A percentile compares a stretch with the other conserved stretches of the same genome.
Evolutionary conservation across 2,113 vertebrate genomes (phyloP).

Genomic region (Eurypyga helias): DNA sequence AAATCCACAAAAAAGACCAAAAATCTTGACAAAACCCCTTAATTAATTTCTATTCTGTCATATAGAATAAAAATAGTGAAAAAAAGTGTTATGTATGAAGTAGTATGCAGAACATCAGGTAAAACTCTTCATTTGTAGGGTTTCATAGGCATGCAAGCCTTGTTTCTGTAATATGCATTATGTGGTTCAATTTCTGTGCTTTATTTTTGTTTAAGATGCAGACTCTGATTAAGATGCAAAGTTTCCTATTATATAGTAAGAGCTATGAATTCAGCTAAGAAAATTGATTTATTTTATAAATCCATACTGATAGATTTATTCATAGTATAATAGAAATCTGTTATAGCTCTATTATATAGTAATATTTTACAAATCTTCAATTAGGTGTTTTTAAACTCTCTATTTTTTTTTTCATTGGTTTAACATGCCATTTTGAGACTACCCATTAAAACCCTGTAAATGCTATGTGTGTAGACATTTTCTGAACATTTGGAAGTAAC

Average conservation of each 20-base stretch:
- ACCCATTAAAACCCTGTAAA: not conserved
- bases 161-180: not conserved
- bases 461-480: not conserved
- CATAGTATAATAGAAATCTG: not conserved
- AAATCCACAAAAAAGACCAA: not conserved
- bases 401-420: not conserved
- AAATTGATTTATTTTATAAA: slow-evolving; percentile 18
- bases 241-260: not conserved
- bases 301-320: not conserved
- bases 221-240: not conserved
- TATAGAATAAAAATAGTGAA: not conserved
- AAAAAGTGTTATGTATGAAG: not conserved
- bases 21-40: not conserved
- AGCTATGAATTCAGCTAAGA: not conserved
- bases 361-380: not conserved
- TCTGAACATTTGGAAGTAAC: not conserved
- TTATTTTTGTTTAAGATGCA: not conserved
- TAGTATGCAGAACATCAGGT: not conserved
- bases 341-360: not conserved
- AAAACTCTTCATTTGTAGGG: not conserved
- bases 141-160: not conserved
- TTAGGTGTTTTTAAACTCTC: not conserved
- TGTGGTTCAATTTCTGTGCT: not conserved
- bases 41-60: not conserved
- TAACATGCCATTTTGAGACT: not conserved